Evolutionary conservation across 2,888 invertebrate species (phyloP).

Genomic region (Campopleginae sp.): DNA sequence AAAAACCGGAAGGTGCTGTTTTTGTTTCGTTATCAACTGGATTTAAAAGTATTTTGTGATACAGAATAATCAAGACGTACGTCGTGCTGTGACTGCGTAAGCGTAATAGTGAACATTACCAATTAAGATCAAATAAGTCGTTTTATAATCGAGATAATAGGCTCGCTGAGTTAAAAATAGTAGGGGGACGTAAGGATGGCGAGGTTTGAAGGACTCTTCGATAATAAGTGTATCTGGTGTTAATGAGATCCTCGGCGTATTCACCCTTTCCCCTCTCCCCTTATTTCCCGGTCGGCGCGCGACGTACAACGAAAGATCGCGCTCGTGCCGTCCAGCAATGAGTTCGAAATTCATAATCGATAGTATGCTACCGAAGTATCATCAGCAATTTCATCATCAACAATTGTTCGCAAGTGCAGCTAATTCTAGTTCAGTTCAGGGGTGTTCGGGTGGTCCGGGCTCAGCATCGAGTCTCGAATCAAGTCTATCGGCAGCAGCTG

Average conservation of each 20-base stretch:
- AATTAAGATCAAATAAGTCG: background rate
- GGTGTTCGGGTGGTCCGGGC: conserved; percentile 87
- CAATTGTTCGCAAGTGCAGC: conserved; percentile 88
- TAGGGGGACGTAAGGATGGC: conserved; percentile 49
- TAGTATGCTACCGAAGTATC: conserved; percentile 99
- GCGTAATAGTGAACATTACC: conserved; percentile 36
- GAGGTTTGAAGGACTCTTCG: conserved; percentile 44
- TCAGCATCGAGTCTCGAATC: conserved; percentile 89
- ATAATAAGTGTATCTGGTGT: conserved; percentile 62
- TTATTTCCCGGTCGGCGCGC: conserved; percentile 21
- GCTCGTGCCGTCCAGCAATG: conserved; percentile 85
- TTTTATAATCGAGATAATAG: background rate
- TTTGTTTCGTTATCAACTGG: conserved; percentile 24
- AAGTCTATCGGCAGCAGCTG: conserved; percentile 87
- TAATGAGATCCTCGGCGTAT: conserved; percentile 38
- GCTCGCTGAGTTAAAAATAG: conserved; percentile 5
- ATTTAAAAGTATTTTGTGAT: conserved; percentile 47
- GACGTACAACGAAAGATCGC: conserved; percentile 50
- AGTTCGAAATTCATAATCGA: conserved; percentile 99
- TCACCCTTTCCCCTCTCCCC: background rate
- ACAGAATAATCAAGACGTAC: conserved; percentile 10
- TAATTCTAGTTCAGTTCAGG: conserved; percentile 90
- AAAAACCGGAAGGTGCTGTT: conserved; percentile 3
- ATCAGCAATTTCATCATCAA: conserved; percentile 91
- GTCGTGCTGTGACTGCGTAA: conserved; percentile 33